Evolutionary conservation across 2,888 invertebrate species (phyloP), one percentile per base, ranked within the genome.

Genomic region (Heliconius ethilla): DNA sequence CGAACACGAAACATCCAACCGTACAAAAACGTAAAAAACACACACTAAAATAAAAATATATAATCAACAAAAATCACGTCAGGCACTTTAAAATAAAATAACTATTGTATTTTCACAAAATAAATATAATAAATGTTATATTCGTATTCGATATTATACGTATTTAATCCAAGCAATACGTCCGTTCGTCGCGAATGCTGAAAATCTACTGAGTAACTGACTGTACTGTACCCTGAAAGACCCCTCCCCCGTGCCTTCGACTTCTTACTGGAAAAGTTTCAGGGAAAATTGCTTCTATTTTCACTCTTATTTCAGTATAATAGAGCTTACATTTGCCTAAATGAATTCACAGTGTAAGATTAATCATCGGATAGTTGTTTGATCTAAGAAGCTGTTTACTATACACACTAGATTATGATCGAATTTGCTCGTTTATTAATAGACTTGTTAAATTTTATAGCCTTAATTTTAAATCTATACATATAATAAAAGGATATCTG

Each of bases 221-320:
- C 67, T 70, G n/a, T 59, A 40, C 67, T 29, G 51, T 67, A 40
- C 73, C 75, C 77, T 80, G 79, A 79, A 81, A 78, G 75, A 37
- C 79, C 78, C 78, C 79, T 76, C 76, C 76, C 77, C 76, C 75
- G 78, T 76, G 78, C 78, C 81, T 81, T 67, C 62, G 78, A 75
- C 79, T 76, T 81, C 79, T 81, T 75, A 72, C 81, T 78, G 81
- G 81, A 81, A 81, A 81, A 81, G 75, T 79, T 81, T 81, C 70
- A 76, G 70, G 22, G 63, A 18, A 25, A 72, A 27, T 7, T 55
- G 18, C 55, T 51, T 29, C 33, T 9, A 78, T 75, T 81, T 75
- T 75, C 72, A 37, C 70, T 59, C 79, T 76, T 81, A 78, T 45
- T 1, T 40, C 51, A 67, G 2, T 0, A 13, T 10, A 5, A 45